These are phyloP conservation scores for Myripristis murdjan DNA, from an alignment of 2,797 vertebrate species.

Conservation along the genomic window DNA sequence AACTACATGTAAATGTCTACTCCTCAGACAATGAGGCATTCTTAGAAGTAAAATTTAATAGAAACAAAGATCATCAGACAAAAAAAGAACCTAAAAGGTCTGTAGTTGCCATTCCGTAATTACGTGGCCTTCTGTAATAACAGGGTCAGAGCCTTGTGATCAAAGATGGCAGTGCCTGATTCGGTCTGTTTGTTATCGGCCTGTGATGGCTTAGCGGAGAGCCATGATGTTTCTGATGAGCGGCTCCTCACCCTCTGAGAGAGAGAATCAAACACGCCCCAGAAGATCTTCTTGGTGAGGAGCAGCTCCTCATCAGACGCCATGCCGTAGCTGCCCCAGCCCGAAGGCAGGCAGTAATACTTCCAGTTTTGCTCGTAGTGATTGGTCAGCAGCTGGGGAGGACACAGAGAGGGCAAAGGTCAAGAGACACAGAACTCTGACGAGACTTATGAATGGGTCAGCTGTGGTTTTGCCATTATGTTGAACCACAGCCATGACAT, in stretches of 20 bases:
- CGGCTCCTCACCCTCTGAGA: constrained; percentile 91
- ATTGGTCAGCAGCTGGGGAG: constrained; percentile 92
- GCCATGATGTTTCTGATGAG: not conserved
- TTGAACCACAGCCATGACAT: not conserved
- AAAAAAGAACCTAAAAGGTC: not conserved
- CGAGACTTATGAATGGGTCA: not conserved
- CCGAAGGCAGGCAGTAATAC: constrained; percentile 97
- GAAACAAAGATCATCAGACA: not conserved
- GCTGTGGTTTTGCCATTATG: no score
- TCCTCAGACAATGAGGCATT: not conserved
- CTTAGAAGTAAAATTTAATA: not conserved
- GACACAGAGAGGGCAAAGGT: constrained; percentile 47
- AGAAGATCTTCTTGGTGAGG: constrained; percentile 98
- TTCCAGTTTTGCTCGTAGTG: constrained; percentile 99
- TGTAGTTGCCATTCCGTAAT: not conserved
- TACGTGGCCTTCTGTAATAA: not conserved
- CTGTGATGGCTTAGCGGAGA: constrained; percentile 8
- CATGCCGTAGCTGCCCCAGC: constrained; percentile 94
- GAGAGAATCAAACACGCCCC: constrained; percentile 98
- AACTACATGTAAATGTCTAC: not conserved
- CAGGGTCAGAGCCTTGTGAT: not conserved
- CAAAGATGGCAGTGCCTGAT: constrained; percentile 4
- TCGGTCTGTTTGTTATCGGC: not conserved
- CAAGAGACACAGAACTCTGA: constrained; percentile 1
- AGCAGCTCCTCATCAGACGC: constrained; percentile 96